Evolutionary conservation across 2,888 invertebrate genomes (phyloP).

Genomic region (Amphipyra berbera): DNA sequence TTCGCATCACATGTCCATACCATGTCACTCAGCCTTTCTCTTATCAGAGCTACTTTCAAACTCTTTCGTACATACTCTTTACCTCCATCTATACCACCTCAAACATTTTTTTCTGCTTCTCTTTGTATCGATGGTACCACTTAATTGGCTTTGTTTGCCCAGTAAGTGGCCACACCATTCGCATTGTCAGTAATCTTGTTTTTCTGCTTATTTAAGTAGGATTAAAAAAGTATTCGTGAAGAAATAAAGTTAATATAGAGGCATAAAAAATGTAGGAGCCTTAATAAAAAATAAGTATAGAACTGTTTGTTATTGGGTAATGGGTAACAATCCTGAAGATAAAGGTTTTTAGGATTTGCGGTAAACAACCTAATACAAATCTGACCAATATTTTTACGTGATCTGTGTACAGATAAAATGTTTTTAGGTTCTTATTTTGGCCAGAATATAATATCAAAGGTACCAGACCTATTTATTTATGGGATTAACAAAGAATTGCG

Average conservation of each 20-base stretch:
- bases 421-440: neutral
- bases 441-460: neutral
- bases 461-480: too few relatives aligned
- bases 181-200: too few relatives aligned
- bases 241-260: neutral
- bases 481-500: too few relatives aligned
- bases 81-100: too few relatives aligned
- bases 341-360: slow-evolving; percentile 7
- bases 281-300: neutral
- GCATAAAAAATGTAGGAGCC: neutral
- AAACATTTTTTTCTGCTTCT: too few relatives aligned
- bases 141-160: too few relatives aligned
- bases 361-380: slow-evolving; percentile 10
- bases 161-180: too few relatives aligned
- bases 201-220: neutral
- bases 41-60: too few relatives aligned
- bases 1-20: too few relatives aligned
- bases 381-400: slow-evolving; percentile 19
- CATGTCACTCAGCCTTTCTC: too few relatives aligned
- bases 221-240: neutral
- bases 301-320: slow-evolving; percentile 10
- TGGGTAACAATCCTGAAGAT: slow-evolving; percentile 11
- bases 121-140: too few relatives aligned
- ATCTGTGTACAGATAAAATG: slow-evolving; percentile 1
- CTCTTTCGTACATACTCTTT: too few relatives aligned